Evolutionary conservation across 2,113 vertebrate genomes (phyloP).

Genomic region (Cephalopterus ornatus): DNA sequence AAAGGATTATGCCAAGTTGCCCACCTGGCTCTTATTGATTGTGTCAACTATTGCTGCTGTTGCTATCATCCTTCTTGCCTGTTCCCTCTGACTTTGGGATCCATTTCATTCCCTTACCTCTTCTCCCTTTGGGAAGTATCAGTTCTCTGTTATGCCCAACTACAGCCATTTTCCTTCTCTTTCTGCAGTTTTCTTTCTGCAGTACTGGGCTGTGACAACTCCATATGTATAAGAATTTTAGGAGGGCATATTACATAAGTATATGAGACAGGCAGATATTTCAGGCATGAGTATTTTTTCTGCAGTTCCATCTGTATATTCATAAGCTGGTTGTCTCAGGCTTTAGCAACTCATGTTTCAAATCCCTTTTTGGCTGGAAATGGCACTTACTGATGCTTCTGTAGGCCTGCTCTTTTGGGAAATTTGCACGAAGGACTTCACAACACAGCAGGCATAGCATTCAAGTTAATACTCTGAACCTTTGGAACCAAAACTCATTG

Average conservation of each 20-base stretch:
- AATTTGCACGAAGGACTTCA: not conserved
- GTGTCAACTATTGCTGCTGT: not conserved
- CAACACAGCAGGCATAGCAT: not conserved
- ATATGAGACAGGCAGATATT: constrained; percentile 25
- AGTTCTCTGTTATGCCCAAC: not conserved
- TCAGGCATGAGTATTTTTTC: constrained; percentile 8
- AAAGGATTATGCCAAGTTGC: not conserved
- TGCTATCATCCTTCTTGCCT: not conserved
- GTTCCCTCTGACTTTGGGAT: not conserved
- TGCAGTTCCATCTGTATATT: constrained; percentile 32
- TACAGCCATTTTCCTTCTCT: not conserved
- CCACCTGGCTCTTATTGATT: not conserved
- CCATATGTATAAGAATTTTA: constrained; percentile 1
- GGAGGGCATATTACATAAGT: constrained; percentile 22
- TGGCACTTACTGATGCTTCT: constrained; percentile 1
- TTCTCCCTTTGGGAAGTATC: not conserved
- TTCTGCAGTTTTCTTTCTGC: not conserved
- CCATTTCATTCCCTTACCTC: not conserved
- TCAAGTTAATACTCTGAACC: constrained; percentile 17
- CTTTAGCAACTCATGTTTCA: not conserved
- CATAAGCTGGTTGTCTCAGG: constrained; percentile 6
- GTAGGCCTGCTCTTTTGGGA: not conserved
- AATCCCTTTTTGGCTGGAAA: constrained; percentile 26
- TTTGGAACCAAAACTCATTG: not conserved
- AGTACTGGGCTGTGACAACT: not conserved